Conservation (phyloP, 92 coral and sea anemone species). For the Zoanthus sansibaricus region DNA sequence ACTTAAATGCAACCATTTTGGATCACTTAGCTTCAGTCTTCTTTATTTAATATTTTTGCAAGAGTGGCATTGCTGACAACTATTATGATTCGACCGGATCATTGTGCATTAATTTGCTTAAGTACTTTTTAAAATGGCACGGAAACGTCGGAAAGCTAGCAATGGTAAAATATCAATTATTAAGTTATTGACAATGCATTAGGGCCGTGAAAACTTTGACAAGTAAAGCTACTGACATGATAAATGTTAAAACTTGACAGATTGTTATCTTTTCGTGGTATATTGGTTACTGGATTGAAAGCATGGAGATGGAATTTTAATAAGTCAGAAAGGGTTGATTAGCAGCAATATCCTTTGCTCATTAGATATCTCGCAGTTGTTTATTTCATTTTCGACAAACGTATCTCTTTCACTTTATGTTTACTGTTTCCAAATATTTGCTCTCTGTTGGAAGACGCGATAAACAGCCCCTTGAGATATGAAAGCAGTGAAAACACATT, state of each 20-base stretch:
- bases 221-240: background rate
- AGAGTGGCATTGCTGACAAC: background rate
- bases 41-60: background rate
- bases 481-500: background rate
- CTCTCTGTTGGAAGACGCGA: background rate
- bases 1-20: background rate
- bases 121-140: background rate
- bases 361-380: background rate
- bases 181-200: conserved; percentile 23
- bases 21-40: background rate
- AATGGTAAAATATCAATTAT: background rate
- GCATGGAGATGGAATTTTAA: conserved; percentile 14
- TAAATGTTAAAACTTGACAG: conserved; percentile 16
- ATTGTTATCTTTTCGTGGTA: conserved; percentile 32
- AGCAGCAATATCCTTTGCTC: background rate
- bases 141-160: background rate
- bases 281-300: conserved; percentile 4
- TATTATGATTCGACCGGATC: background rate
- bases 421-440: conserved; percentile 14
- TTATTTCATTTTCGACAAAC: conserved; percentile 5
- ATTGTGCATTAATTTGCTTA: conserved; percentile 18
- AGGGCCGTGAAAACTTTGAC: conserved; percentile 15
- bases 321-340: background rate
- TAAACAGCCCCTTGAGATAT: background rate
- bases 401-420: conserved; percentile 4